phyloP scores from a whole-genome alignment of 2,113 vertebrate genomes.

The Australoheros scitulus region DNA sequence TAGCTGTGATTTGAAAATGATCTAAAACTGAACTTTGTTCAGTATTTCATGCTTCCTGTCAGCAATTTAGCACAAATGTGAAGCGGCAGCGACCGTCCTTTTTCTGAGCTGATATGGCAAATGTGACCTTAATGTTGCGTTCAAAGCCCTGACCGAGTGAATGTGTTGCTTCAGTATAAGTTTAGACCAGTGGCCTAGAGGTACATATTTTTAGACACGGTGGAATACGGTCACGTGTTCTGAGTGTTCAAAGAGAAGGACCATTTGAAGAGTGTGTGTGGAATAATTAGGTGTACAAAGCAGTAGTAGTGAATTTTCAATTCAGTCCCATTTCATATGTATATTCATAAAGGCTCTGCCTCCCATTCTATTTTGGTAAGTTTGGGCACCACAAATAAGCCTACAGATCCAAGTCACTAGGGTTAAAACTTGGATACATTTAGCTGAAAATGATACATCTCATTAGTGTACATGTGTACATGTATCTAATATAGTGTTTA shows the following conservation, averaged over 20 bases:
- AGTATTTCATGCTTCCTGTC: neutral
- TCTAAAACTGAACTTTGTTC: neutral
- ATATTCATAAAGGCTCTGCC: neutral
- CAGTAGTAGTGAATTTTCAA: neutral
- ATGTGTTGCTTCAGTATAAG: no score
- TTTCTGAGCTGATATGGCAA: no score
- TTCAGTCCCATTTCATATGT: neutral
- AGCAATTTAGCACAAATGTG: neutral
- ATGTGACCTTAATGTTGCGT: no score
- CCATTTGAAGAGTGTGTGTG: no score
- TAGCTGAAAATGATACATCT: neutral
- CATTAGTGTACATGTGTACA: neutral
- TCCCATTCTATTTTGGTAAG: neutral
- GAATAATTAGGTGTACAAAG: no score
- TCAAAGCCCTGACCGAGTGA: no score
- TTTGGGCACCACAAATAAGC: neutral
- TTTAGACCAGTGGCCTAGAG: no score
- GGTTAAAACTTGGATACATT: neutral
- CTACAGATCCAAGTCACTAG: neutral
- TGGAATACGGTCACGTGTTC: no score
- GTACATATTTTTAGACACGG: no score
- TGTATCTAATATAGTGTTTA: neutral
- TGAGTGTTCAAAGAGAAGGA: no score
- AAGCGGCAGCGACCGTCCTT: no score
- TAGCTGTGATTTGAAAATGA: neutral